Base-by-base conservation (phyloP, 1,140 invertebrate genomes). In the Asbolus verrucosus region DNA sequence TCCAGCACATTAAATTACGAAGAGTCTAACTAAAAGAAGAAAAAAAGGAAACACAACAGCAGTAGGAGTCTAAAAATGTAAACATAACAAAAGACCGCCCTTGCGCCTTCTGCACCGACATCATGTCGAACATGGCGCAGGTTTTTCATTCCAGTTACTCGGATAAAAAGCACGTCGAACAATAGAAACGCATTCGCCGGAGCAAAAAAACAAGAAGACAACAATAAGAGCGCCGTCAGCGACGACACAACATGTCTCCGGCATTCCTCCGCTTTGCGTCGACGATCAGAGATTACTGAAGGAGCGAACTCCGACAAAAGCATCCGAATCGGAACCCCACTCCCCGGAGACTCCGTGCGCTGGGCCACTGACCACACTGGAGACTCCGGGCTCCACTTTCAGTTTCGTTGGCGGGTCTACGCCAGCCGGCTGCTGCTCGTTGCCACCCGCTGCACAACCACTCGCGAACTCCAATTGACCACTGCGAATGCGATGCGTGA, bases 351-450 rank as follows among this genome's bases (percentile, higher is more conserved):
- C 38, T 65, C 31, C 16, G n/a, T 38, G 19, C 46, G 16, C 24
- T 31, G 59, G 61, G 50, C 68, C 67, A 60, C 36, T 43, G 30
- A 54, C 62, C 62, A 63, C 69, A 18, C 21, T n/a, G n/a, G 6
- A 14, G 60, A 24, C 61, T 38, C 39, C 30, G 60, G 67, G 24
- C 54, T 50, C 39, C 59, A 70, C 69, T 70, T 70, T 70, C 69
- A 70, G 69, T 70, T 70, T 70, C 69, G 62, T 70, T 70, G 69
- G 69, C 62, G 69, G 62, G 61, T 70, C 65, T 31, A 54, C 46
- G 69, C 46, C 38, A 33, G 50, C 66, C 50, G 66, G 66, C 50
- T 18, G 66, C 39, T 62, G 30, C 18, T 15, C 16, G 46, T n/a
- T n/a, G n/a, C n/a, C n/a, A n/a, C n/a, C n/a, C n/a, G n/a, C n/a